These are phyloP conservation scores for Apus apus DNA, from an alignment of 2,113 vertebrate species.

Conservation along the genomic window DNA sequence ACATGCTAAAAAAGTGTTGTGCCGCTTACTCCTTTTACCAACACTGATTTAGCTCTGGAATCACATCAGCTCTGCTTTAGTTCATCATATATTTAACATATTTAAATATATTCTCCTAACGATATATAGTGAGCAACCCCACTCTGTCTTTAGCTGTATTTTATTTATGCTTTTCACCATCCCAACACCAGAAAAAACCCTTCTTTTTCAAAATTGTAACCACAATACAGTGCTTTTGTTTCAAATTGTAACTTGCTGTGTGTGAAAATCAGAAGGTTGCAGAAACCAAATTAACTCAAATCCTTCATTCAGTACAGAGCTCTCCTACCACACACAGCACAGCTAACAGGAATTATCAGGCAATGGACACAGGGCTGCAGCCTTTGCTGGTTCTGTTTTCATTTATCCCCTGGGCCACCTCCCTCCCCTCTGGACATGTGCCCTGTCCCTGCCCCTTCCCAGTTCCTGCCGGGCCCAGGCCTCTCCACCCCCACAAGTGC, in stretches of 20 bases:
- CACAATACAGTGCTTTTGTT: neutral
- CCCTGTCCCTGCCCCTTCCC: neutral
- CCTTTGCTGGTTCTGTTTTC: neutral
- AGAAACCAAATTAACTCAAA: neutral
- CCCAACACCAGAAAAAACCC: neutral
- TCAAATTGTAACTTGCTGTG: neutral
- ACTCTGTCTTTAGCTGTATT: neutral
- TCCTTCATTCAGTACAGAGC: neutral
- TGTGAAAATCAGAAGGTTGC: neutral
- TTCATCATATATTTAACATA: neutral
- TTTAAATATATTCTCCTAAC: neutral
- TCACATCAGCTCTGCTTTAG: neutral
- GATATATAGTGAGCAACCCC: neutral
- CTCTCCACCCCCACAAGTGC: neutral
- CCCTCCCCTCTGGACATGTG: neutral
- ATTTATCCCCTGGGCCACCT: neutral
- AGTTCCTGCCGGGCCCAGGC: neutral
- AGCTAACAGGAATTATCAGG: neutral
- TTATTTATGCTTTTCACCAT: neutral
- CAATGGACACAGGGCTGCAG: neutral
- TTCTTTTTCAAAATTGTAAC: neutral
- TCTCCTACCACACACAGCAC: fast-evolving
- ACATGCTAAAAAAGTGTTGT: neutral
- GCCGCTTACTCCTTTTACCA: neutral
- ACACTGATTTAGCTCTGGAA: neutral